Evolutionary conservation across 2,888 invertebrate species (phyloP).

Genomic region (Pachymerium ferrugineum): DNA sequence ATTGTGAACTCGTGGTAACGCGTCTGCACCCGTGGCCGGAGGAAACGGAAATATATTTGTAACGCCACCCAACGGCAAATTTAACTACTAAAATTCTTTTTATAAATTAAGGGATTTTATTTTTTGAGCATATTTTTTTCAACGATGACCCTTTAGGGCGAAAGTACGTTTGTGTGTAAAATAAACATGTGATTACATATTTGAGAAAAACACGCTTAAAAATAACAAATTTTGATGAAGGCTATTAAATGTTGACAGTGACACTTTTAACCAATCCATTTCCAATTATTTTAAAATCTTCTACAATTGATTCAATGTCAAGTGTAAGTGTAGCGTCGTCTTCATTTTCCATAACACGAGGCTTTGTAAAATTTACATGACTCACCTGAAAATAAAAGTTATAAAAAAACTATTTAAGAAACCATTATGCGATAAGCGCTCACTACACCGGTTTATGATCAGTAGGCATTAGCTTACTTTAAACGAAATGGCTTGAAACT

Average conservation of each 20-base stretch:
- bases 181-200: too few relatives aligned
- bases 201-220: too few relatives aligned
- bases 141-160: too few relatives aligned
- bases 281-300: constrained; percentile 66
- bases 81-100: background rate
- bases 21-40: background rate
- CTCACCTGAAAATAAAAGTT: constrained; percentile 1
- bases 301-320: constrained; percentile 61
- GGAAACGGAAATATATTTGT: background rate
- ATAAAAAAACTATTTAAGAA: too few relatives aligned
- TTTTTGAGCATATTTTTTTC: too few relatives aligned
- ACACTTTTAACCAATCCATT: constrained; percentile 60
- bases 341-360: constrained; percentile 38
- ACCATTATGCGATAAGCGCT: background rate
- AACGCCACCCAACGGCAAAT: background rate
- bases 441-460: background rate
- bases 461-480: too few relatives aligned
- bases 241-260: constrained; percentile 39
- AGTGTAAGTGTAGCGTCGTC: constrained; percentile 49
- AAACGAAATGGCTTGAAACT: constrained; percentile 59
- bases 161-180: too few relatives aligned
- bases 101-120: too few relatives aligned
- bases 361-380: background rate
- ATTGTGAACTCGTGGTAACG: background rate
- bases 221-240: too few relatives aligned